Conservation (phyloP, 2,888 invertebrate genomes). For the Artemia sinica region DNA sequence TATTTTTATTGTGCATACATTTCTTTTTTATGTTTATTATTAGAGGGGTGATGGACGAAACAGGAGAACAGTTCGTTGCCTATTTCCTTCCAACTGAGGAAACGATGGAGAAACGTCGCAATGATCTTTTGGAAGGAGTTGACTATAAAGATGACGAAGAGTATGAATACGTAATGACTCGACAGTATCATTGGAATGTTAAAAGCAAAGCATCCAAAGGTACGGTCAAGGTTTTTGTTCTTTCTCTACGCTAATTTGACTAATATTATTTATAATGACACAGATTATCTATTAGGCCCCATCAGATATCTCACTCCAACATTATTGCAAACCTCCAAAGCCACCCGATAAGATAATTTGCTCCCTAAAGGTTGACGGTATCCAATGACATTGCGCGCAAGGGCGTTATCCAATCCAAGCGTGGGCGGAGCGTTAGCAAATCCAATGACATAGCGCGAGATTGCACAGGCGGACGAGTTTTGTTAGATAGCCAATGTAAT, state of each 20-base stretch:
- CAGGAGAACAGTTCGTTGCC: slow-evolving; percentile 95
- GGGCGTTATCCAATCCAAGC: too few relatives aligned
- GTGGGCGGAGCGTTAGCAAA: too few relatives aligned
- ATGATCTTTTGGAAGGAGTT: slow-evolving; percentile 54
- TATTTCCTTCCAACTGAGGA: slow-evolving; percentile 91
- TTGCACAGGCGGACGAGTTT: too few relatives aligned
- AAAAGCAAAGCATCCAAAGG: slow-evolving; percentile 83
- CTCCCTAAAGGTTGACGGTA: too few relatives aligned
- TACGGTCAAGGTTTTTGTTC: neutral
- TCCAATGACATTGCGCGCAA: too few relatives aligned
- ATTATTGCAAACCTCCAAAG: too few relatives aligned
- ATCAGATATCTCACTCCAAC: too few relatives aligned
- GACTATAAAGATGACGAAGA: slow-evolving; percentile 75
- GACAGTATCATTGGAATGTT: slow-evolving; percentile 98
- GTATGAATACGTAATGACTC: slow-evolving; percentile 90
- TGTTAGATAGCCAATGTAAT: too few relatives aligned
- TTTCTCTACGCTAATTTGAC: neutral
- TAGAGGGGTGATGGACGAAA: slow-evolving; percentile 97
- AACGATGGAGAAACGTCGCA: slow-evolving; percentile 69
- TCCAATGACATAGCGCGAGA: too few relatives aligned
- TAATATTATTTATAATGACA: too few relatives aligned
- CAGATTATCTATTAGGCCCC: too few relatives aligned
- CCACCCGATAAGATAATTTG: too few relatives aligned
- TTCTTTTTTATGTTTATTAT: slow-evolving; percentile 27
- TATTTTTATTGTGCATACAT: slow-evolving; percentile 14